These are phyloP conservation scores for Myodes glareolus DNA, from an alignment of 2,113 vertebrate genomes.

Conservation along the genomic window DNA sequence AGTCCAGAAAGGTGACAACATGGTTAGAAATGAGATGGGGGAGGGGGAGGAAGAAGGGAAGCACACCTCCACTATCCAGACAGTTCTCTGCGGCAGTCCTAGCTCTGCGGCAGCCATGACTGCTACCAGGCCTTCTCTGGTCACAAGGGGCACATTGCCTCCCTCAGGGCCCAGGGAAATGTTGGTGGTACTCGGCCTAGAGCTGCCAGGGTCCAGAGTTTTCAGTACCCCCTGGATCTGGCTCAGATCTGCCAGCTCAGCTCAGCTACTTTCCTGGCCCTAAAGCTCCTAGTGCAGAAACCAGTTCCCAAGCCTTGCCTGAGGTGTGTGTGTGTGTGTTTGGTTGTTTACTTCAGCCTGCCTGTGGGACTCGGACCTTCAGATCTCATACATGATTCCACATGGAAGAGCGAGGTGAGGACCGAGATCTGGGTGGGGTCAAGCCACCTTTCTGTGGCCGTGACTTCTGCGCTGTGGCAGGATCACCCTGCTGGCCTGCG, in stretches of 20 bases:
- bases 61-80: background rate
- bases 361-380: background rate
- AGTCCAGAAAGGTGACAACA: background rate
- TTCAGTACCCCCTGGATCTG: background rate
- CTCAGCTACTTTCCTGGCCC: background rate
- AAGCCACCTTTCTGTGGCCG: background rate
- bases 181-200: background rate
- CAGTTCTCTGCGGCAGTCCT: background rate
- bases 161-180: background rate
- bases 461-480: background rate
- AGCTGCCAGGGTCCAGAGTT: background rate
- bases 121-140: background rate
- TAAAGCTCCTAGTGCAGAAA: background rate
- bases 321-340: background rate
- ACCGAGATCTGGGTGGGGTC: background rate
- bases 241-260: background rate
- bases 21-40: background rate
- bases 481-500: background rate
- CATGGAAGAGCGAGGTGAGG: background rate
- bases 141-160: background rate
- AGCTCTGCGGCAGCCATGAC: rapidly evolving
- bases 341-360: background rate
- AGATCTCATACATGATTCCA: background rate
- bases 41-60: background rate
- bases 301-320: background rate